Evolutionary conservation across 2,888 invertebrate genomes (phyloP), one percentile per base, ranked within the genome.

Genomic region (Epirrhoe tristata): DNA sequence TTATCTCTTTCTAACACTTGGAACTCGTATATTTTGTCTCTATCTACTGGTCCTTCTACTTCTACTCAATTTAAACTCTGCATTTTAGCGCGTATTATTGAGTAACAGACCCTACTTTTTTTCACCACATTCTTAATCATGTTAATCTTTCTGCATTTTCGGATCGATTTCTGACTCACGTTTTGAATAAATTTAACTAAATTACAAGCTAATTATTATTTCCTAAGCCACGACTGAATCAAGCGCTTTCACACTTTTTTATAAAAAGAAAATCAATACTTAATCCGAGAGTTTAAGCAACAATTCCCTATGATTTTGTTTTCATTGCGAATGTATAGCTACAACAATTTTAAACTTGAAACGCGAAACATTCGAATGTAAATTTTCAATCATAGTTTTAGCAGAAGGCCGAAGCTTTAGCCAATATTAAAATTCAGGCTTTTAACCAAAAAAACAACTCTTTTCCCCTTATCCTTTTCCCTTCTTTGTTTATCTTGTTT

Each of bases 11-110:
- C 43, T 39, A 51, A 24, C 24, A 8, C 10, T 24, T 36, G 0
- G 6, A 39, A 50, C 39, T 52, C 24, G 51, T 14, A 39, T 52
- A 17, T 39, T 17, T 52, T 16, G 53, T 61, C 61, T 61, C 60
- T 53, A 17, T 46, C 48, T 48, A 48, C 14, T n/a, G n/a, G n/a
- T n/a, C n/a, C n/a, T n/a, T n/a, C n/a, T n/a, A 14, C 39, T 48
- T 16, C 48, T 16, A 48, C 7, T 48, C 6, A 14, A 48, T 43
- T 43, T 43, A 12, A 12, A 43, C 39, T 43, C 12, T 43, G 36
- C 36, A 39, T 10, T 39, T 43, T 43, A 43, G 10, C 12, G 39
- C 12, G 12, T 12, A 43, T 12, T 43, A 12, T 43, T 43, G 24
- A 24, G 24, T n/a, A n/a, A n/a, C n/a, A n/a, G 39, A 39, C 39